Percentiles rank a stretch among this genome's conserved stretches.
phyloP scores from a whole-genome alignment of 1,140 invertebrate species.

The Leptinotarsa defecta region DNA sequence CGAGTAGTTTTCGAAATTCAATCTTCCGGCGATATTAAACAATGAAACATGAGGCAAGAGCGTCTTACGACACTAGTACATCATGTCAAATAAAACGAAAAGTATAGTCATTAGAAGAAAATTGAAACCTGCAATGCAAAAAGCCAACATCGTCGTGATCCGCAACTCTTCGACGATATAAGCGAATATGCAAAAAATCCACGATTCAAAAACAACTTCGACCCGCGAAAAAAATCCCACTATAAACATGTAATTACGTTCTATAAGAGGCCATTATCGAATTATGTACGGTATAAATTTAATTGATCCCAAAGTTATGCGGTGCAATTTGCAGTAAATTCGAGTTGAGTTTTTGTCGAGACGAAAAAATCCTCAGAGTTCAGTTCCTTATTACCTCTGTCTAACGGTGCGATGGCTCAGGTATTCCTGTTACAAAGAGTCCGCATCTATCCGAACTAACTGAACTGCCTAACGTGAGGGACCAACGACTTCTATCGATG shows the following conservation, averaged over 20 bases:
- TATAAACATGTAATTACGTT: not conserved
- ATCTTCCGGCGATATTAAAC: no score
- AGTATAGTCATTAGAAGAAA: no score
- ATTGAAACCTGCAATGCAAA: no score
- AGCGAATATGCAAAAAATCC: no score
- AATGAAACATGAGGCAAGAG: no score
- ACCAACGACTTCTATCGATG: constrained; percentile 15
- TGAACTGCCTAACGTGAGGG: not conserved
- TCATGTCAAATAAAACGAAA: no score
- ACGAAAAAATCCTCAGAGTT: not conserved
- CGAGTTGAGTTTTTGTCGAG: not conserved
- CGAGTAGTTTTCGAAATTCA: no score
- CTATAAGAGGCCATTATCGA: not conserved
- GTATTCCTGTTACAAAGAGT: not conserved
- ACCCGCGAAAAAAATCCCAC: no score
- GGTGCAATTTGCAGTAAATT: constrained; percentile 8
- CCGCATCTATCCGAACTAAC: not conserved
- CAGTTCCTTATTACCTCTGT: constrained; percentile 1
- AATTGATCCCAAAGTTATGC: not conserved
- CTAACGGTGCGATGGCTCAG: not conserved
- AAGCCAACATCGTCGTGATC: no score
- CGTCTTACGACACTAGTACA: no score
- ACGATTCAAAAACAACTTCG: no score
- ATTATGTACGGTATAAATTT: constrained; percentile 1
- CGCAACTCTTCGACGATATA: no score